Percentiles rank a stretch among this genome's conserved stretches.
Evolutionary conservation across 2,888 invertebrate genomes (phyloP).

Genomic region (Aleiodes leptofemur): DNA sequence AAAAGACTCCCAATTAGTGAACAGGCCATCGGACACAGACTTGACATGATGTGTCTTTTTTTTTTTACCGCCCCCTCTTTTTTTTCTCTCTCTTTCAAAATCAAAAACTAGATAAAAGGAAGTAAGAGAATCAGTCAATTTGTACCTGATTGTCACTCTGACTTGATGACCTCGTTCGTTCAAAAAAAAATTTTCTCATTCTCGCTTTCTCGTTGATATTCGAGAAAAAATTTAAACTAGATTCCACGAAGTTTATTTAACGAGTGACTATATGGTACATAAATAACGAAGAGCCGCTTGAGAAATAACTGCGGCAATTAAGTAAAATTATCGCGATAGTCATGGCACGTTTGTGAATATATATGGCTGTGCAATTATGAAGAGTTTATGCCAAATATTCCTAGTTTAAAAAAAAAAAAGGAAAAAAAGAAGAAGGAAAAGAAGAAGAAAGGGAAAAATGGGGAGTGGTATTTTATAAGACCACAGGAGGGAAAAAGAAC

Average conservation of each 20-base stretch:
- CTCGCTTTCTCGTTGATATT: slow-evolving; percentile 20
- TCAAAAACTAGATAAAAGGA: slow-evolving; percentile 22
- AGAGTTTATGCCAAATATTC: slow-evolving; percentile 34
- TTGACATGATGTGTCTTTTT: slow-evolving; percentile 60
- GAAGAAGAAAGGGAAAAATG: slow-evolving; percentile 3
- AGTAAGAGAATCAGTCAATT: slow-evolving; percentile 53
- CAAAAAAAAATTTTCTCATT: slow-evolving; percentile 27
- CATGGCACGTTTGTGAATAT: slow-evolving; percentile 57
- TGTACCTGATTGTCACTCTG: slow-evolving; percentile 50
- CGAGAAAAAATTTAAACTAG: slow-evolving; percentile 35
- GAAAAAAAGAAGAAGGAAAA: neutral
- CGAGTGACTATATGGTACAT: slow-evolving; percentile 40
- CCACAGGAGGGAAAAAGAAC: neutral
- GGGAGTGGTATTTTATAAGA: neutral
- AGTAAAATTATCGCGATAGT: slow-evolving; percentile 65
- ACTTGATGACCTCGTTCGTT: neutral
- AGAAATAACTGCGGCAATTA: slow-evolving; percentile 60
- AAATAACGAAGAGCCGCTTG: slow-evolving; percentile 60
- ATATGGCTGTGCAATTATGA: slow-evolving; percentile 39
- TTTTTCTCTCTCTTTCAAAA: neutral
- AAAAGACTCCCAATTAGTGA: slow-evolving; percentile 66
- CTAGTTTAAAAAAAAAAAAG: slow-evolving; percentile 20
- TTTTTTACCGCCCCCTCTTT: neutral
- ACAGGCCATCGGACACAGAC: slow-evolving; percentile 64
- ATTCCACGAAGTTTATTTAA: slow-evolving; percentile 43